Percentiles rank a stretch among this genome's conserved stretches.
Evolutionary conservation across 2,797 vertebrate genomes (phyloP).

Genomic region (Cetoscarus ocellatus): DNA sequence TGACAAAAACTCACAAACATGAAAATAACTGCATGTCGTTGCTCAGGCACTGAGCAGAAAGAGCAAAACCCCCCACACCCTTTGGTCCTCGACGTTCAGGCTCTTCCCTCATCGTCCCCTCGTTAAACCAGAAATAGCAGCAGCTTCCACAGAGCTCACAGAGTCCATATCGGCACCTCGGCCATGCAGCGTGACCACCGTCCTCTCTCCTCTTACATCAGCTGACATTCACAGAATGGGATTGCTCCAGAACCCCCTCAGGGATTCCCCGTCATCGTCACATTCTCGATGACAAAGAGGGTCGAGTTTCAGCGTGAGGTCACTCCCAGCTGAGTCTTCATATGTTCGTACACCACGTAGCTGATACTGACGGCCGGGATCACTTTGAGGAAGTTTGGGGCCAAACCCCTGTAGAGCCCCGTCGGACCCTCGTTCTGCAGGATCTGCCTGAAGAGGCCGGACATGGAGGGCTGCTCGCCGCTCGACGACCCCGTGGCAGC

Average conservation of each 20-base stretch:
- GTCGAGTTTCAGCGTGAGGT: slow-evolving; percentile 84
- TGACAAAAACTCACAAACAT: not conserved
- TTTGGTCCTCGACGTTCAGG: slow-evolving; percentile 64
- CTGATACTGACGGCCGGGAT: slow-evolving; percentile 98
- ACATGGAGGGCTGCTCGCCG: slow-evolving; percentile 88
- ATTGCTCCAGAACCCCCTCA: slow-evolving; percentile 71
- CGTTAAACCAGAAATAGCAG: slow-evolving; percentile 70
- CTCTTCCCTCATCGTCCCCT: not conserved
- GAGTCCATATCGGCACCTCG: slow-evolving; percentile 49
- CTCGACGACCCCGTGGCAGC: slow-evolving; percentile 84
- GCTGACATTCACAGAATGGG: slow-evolving; percentile 95
- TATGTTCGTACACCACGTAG: slow-evolving; percentile 96
- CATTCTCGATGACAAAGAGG: not conserved
- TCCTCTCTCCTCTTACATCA: slow-evolving; percentile 58
- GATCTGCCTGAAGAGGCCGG: slow-evolving; percentile 93
- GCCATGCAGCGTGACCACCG: slow-evolving; percentile 1
- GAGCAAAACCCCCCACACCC: not conserved
- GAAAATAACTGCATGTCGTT: not conserved
- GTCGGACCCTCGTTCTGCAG: slow-evolving; percentile 91
- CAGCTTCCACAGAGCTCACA: slow-evolving; percentile 66
- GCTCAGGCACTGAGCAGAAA: not conserved
- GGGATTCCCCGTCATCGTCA: slow-evolving; percentile 33
- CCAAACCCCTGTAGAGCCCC: slow-evolving; percentile 95
- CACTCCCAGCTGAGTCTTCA: slow-evolving; percentile 94
- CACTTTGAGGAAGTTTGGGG: slow-evolving; percentile 98